Evolutionary conservation across 2,888 invertebrate species (phyloP).

Genomic region (Brassicogethes aeneus): DNA sequence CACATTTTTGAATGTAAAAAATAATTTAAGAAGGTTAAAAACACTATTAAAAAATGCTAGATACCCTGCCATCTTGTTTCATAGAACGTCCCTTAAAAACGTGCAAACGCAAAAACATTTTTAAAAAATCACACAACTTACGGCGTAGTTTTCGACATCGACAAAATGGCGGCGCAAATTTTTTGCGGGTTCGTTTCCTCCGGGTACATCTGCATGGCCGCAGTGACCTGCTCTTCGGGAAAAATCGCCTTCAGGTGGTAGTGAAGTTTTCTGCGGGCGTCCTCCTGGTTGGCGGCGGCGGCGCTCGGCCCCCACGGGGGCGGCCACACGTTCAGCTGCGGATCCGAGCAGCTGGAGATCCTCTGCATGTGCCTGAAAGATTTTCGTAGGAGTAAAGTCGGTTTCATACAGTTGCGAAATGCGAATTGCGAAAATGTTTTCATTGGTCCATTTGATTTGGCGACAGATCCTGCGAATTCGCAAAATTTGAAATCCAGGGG

Average conservation of each 20-base stretch:
- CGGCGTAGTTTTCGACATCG: conserved; percentile 58
- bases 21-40: too few species aligned
- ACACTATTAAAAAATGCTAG: too few species aligned
- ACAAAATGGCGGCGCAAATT: conserved; percentile 78
- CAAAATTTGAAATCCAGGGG: too few species aligned
- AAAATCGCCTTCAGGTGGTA: conserved; percentile 88
- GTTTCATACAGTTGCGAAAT: conserved; percentile 7
- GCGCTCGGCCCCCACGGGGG: conserved; percentile 29
- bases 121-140: conserved; percentile 24
- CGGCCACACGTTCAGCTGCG: conserved; percentile 51
- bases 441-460: background rate
- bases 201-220: conserved; percentile 80
- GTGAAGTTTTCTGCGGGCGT: conserved; percentile 68
- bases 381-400: conserved; percentile 13
- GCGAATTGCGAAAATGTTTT: background rate
- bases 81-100: too few species aligned
- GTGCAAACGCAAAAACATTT: too few species aligned
- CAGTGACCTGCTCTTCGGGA: conserved; percentile 81
- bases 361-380: conserved; percentile 39
- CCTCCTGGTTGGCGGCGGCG: conserved; percentile 37
- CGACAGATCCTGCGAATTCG: too few species aligned
- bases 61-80: too few species aligned
- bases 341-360: conserved; percentile 50
- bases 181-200: conserved; percentile 84
- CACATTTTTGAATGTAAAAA: too few species aligned